These are phyloP conservation scores for Pheosia tremula DNA, from an alignment of 2,888 invertebrate species.

Conservation along the genomic window DNA sequence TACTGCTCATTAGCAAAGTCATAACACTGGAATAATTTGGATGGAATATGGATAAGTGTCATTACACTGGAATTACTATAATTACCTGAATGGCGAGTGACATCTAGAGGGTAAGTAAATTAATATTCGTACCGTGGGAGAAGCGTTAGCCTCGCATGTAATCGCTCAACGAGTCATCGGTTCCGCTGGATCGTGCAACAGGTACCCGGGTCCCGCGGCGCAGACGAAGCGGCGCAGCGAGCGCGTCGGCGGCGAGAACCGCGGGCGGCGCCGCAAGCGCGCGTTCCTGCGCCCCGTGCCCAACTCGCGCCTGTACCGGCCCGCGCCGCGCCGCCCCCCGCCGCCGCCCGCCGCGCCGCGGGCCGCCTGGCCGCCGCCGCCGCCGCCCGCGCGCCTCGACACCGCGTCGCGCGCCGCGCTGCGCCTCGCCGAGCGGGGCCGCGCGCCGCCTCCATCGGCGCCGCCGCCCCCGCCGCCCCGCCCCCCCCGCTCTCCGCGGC, in stretches of 20 bases:
- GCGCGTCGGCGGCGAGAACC: conserved; percentile 22
- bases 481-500: conserved; percentile 32
- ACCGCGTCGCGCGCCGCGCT: conserved; percentile 47
- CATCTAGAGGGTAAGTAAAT: too few relatives aligned
- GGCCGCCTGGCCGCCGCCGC: conserved; percentile 47
- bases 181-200: conserved; percentile 19
- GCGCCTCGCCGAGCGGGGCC: conserved; percentile 38
- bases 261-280: conserved; percentile 42
- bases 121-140: too few relatives aligned
- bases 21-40: too few relatives aligned
- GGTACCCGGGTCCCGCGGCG: conserved; percentile 51
- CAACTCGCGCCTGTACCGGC: conserved; percentile 68
- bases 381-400: conserved; percentile 40
- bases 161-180: too few relatives aligned
- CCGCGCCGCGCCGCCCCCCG: conserved; percentile 48
- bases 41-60: too few relatives aligned
- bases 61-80: too few relatives aligned
- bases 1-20: too few relatives aligned
- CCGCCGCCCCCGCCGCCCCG: conserved; percentile 41
- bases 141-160: too few relatives aligned
- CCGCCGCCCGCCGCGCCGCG: conserved; percentile 44
- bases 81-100: too few relatives aligned
- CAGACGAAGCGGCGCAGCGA: conserved; percentile 22
- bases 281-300: conserved; percentile 54
- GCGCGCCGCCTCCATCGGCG: conserved; percentile 21